These are phyloP conservation scores for Apostichopus californicus DNA, from an alignment of 35 echinoderm and acorn worm genomes.

Conservation along the genomic window DNA sequence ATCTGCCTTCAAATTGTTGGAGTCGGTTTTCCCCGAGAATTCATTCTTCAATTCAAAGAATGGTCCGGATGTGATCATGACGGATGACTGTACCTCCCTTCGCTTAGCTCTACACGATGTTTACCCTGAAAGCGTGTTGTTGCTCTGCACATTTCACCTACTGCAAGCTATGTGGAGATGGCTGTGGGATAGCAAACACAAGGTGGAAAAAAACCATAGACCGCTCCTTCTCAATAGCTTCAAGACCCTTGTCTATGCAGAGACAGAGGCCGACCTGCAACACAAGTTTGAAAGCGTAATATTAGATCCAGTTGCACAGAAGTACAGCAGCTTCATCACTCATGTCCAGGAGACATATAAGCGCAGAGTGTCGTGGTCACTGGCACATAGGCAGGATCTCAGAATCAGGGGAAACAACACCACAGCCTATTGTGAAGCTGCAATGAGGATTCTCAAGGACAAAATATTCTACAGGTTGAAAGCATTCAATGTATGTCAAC, in stretches of 20 bases:
- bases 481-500: conserved; percentile 65
- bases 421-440: conserved; percentile 63
- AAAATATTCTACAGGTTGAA: conserved; percentile 54
- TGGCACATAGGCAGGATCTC: conserved; percentile 8
- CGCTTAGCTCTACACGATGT: conserved; percentile 23
- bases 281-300: conserved; percentile 25
- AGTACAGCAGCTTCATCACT: conserved; percentile 13
- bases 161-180: conserved; percentile 76
- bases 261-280: conserved; percentile 9
- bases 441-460: conserved; percentile 72
- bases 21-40: neutral
- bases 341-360: conserved; percentile 36
- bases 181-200: conserved; percentile 68
- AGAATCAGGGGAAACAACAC: conserved; percentile 65
- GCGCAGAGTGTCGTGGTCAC: conserved; percentile 49
- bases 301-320: neutral
- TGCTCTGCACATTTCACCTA: conserved; percentile 72
- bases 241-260: conserved; percentile 22
- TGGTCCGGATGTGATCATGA: conserved; percentile 64
- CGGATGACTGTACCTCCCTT: conserved; percentile 61
- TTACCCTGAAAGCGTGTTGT: conserved; percentile 32
- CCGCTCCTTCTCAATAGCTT: neutral
- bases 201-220: neutral
- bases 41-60: conserved; percentile 44
- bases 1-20: conserved; percentile 46